phyloP scores from a whole-genome alignment of 2,113 vertebrate species.

The Corydoras maculifer region DNA sequence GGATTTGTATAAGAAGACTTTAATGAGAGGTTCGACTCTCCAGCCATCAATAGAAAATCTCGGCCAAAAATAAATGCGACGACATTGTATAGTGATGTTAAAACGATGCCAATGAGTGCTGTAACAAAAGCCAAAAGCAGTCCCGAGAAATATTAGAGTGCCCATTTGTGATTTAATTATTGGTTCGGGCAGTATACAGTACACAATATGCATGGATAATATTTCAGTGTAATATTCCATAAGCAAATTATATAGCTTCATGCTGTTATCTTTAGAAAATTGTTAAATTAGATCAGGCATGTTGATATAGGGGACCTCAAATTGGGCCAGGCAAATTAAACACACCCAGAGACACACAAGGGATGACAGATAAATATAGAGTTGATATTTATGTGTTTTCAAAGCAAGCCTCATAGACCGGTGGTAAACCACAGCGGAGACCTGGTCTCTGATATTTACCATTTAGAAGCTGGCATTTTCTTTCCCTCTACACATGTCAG shows the following conservation, averaged over 20 bases:
- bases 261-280: slow-evolving; percentile 25
- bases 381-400: slow-evolving; percentile 16
- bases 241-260: slow-evolving; percentile 15
- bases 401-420: not conserved
- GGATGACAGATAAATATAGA: slow-evolving; percentile 7
- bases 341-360: slow-evolving; percentile 7
- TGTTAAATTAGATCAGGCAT: slow-evolving; percentile 34
- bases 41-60: too few relatives aligned
- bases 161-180: too few relatives aligned
- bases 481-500: slow-evolving; percentile 19
- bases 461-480: slow-evolving; percentile 25
- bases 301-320: slow-evolving; percentile 30
- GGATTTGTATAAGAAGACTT: too few relatives aligned
- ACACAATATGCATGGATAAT: not conserved
- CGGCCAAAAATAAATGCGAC: too few relatives aligned
- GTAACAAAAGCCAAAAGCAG: too few relatives aligned
- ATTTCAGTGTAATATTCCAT: not conserved
- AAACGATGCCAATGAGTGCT: too few relatives aligned
- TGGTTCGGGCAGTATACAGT: too few relatives aligned
- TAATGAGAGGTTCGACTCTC: too few relatives aligned
- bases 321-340: slow-evolving; percentile 17
- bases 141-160: too few relatives aligned
- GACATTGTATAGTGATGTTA: too few relatives aligned
- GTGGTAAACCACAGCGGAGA: slow-evolving; percentile 7
- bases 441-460: not conserved